Conservation (phyloP, 2,797 vertebrate species). For the Mus minutoides region DNA sequence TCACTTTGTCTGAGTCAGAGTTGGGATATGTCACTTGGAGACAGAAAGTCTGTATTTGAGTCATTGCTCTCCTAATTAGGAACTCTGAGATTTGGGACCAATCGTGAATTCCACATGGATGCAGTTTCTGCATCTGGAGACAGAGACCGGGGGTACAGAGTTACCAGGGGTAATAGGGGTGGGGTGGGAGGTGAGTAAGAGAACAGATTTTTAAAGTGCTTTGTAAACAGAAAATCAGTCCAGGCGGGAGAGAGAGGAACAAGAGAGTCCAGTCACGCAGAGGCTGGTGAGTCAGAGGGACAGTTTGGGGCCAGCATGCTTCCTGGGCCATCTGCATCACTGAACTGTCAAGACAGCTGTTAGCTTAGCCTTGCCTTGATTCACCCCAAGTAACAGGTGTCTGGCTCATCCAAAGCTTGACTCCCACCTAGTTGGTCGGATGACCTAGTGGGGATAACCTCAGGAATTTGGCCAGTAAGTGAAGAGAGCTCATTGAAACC, state of each 20-base stretch:
- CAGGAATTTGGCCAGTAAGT: background rate
- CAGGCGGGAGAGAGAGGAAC: background rate
- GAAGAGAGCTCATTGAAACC: slow-evolving; percentile 18
- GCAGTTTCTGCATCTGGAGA: slow-evolving; percentile 35
- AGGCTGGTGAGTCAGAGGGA: slow-evolving; percentile 57
- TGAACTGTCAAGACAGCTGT: slow-evolving; percentile 15
- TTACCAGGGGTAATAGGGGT: background rate
- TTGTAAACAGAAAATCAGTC: slow-evolving; percentile 47
- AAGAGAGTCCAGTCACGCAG: slow-evolving; percentile 16
- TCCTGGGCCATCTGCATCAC: slow-evolving; percentile 56
- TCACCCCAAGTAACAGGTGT: slow-evolving; percentile 69
- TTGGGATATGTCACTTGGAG: slow-evolving; percentile 27
- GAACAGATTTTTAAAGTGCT: slow-evolving; percentile 12
- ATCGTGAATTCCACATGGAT: background rate
- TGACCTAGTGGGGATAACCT: background rate
- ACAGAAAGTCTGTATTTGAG: slow-evolving; percentile 55
- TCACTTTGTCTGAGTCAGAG: slow-evolving; percentile 43
- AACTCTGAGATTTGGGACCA: background rate
- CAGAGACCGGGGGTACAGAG: background rate
- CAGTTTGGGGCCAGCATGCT: slow-evolving; percentile 5
- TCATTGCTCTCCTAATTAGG: slow-evolving; percentile 9
- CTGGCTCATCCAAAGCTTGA: slow-evolving; percentile 25
- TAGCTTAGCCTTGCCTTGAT: slow-evolving; percentile 47
- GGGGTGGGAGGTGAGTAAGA: background rate
- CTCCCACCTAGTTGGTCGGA: background rate